phyloP scores from a whole-genome alignment of 2,888 invertebrate species.

The Parthenolecanium corni region DNA sequence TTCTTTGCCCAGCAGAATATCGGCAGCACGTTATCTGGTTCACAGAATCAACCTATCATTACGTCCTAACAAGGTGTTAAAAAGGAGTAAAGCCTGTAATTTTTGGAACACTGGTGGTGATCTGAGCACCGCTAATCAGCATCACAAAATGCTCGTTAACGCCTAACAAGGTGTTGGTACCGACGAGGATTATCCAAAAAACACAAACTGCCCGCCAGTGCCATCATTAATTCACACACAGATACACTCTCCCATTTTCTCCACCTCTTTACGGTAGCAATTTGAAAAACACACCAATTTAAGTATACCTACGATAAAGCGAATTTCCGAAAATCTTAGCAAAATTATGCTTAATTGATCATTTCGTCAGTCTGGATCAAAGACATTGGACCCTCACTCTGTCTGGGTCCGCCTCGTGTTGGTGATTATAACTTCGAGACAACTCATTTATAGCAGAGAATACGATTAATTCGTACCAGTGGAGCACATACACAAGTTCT shows the following conservation, averaged over 20 bases:
- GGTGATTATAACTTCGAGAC: no score
- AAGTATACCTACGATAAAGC: no score
- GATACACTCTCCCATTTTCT: not conserved
- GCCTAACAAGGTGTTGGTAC: conserved; percentile 5
- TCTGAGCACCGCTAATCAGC: conserved; percentile 4
- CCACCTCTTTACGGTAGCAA: no score
- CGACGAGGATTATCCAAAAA: not conserved
- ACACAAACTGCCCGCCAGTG: not conserved
- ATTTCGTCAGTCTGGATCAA: no score
- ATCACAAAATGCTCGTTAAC: conserved; percentile 8
- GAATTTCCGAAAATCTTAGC: no score
- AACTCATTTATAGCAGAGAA: no score
- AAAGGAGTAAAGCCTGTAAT: conserved; percentile 1
- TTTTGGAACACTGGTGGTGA: not conserved
- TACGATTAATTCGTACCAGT: no score
- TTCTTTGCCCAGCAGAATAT: not conserved
- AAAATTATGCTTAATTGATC: no score
- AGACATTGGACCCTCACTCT: no score
- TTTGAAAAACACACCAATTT: no score
- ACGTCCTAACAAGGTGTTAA: conserved; percentile 14
- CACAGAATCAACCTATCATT: not conserved
- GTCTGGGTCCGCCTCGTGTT: no score
- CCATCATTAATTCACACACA: not conserved
- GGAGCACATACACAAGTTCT: no score
- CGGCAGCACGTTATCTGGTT: conserved; percentile 2